Evolutionary conservation across 64 coral and sea anemone genomes (phyloP), one percentile per base, ranked within the genome.

Genomic region (Pachyseris speciosa): DNA sequence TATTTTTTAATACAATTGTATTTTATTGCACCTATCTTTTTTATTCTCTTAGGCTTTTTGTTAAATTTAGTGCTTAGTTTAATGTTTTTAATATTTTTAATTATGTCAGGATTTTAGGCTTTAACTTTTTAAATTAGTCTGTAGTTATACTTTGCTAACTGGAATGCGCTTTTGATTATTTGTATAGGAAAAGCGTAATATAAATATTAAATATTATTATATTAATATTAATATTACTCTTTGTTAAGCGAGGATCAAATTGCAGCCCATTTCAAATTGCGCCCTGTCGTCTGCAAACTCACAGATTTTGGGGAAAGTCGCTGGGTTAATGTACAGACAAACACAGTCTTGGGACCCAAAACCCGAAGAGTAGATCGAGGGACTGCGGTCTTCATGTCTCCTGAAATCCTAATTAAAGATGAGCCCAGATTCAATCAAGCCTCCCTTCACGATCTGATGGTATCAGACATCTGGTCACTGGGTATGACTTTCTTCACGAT

Each of bases 401-500:
- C 81, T 47, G 59, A 84, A 84, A 58, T 89, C 36, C 37, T 67
- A 28, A 24, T 67, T 42, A n/a, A 40, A 26, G 19, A 64, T 25
- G 16, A 39, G 39, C 0, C 17, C 60, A 37, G 7, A 65, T 69
- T 42, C 29, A 61, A 61, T 32, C 55, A 86, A 48, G 83, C 60
- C 26, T 86, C 60, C 36, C 37, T 86, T 22, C 55, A 67, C 39
- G 9, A 86, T 22, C 60, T 86, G 83, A 86, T 86, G 83, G 7
- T 69, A 66, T 86, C 32, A 31, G 63, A 86, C 83, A 64, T 66
- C 64, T 86, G 64, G 83, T 64, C 60, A 86, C 83, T 86, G 2
- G 83, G 64, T 48, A 86, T 86, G 64, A 69, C 63, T 42, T 39
- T 86, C 64, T 86, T 86, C 44, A 86, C 83, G 61, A 66, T 84